These are phyloP conservation scores for Ennomos fuscantarius DNA, from an alignment of 2,888 invertebrate species.

Conservation along the genomic window DNA sequence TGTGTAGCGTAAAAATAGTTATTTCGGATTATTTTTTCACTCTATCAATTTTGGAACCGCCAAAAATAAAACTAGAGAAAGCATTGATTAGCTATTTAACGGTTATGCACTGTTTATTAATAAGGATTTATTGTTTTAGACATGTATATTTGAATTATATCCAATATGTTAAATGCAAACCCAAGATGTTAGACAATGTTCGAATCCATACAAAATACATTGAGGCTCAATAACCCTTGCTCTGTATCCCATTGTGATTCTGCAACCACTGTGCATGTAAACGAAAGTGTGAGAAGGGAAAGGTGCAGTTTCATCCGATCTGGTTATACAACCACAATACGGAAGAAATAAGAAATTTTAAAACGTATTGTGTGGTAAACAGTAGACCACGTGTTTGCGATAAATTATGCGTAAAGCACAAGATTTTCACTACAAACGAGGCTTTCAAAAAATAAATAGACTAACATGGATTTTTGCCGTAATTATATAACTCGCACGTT, in stretches of 20 bases:
- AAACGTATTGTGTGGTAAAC: constrained; percentile 27
- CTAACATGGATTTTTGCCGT: not conserved
- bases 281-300: constrained; percentile 33
- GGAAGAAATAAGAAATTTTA: constrained; percentile 19
- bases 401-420: not conserved
- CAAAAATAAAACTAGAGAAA: no score
- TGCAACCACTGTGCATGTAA: constrained; percentile 23
- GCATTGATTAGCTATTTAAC: no score
- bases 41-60: no score
- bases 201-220: not conserved
- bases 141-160: not conserved
- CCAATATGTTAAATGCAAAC: no score
- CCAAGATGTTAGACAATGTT: not conserved
- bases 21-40: no score
- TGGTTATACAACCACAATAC: constrained; percentile 22
- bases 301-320: constrained; percentile 26
- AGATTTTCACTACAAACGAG: not conserved
- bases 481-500: constrained; percentile 3
- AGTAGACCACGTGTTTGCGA: constrained; percentile 8
- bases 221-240: constrained; percentile 4
- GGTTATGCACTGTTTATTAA: no score
- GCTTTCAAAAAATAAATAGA: not conserved
- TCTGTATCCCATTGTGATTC: constrained; percentile 17
- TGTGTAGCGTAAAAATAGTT: no score
- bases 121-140: no score